Evolutionary conservation across 2,113 vertebrate genomes (phyloP).

Genomic region (Microcebus griseorufus): DNA sequence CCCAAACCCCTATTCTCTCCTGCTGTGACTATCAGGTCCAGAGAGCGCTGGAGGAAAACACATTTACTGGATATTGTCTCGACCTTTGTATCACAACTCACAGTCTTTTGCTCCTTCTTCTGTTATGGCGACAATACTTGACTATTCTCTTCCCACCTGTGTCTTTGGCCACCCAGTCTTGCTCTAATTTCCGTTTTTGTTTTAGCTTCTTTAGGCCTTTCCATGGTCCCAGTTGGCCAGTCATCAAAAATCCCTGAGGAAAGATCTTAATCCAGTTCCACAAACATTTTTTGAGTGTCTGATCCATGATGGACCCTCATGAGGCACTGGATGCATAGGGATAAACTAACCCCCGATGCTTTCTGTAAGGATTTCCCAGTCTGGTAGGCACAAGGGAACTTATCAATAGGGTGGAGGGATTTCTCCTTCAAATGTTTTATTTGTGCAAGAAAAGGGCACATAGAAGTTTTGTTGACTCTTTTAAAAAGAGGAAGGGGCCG

Average conservation of each 20-base stretch:
- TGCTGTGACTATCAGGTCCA: neutral
- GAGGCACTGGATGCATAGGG: neutral
- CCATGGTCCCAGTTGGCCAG: neutral
- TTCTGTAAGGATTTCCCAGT: neutral
- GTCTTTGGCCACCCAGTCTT: neutral
- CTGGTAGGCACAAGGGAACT: neutral
- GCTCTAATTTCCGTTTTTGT: neutral
- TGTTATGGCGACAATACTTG: neutral
- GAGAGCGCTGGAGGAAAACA: neutral
- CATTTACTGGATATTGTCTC: neutral
- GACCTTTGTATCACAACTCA: neutral
- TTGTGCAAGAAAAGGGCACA: neutral
- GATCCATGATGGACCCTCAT: neutral
- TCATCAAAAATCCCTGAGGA: neutral
- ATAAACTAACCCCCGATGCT: neutral
- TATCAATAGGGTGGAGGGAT: neutral
- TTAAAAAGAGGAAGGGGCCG: no score
- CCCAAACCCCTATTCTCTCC: neutral
- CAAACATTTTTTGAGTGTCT: neutral
- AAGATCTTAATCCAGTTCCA: neutral
- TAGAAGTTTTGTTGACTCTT: neutral
- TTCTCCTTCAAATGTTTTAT: neutral
- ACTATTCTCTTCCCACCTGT: neutral
- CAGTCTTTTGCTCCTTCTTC: neutral
- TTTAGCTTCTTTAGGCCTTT: neutral